Base-by-base conservation (phyloP, 2,113 vertebrate species). In the Dasyprocta punctata region DNA sequence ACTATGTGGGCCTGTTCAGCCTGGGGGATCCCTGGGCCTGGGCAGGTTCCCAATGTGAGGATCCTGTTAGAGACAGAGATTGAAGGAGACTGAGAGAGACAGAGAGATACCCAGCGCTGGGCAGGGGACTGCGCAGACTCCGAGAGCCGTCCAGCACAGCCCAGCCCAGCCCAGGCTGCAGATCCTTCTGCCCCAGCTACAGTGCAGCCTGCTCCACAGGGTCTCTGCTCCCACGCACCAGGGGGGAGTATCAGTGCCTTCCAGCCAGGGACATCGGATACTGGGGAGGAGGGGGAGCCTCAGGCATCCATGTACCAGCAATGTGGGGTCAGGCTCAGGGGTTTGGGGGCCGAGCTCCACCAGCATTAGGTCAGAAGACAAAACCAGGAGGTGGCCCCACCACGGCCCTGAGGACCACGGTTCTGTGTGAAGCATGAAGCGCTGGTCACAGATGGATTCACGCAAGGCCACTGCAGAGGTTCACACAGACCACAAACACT, bases 401-500 rank as follows among this genome's bases (percentile, higher is more conserved):
- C 9, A 1, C 19, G 56, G 28, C 22, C 16, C 38, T 13, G 1
- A 0, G 36, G 14, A 3, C 4, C 8, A 7, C 13, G 9, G 1
- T 4, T 5, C 11, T 58, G 58, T 14, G 1, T 28, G 28, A 22
- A 67, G 28, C 28, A 1, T 0, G 3, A 73, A 2, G 13, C 1
- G 36, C 24, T 1, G 0, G 47, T 4, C n/a, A 0, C 36, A 16
- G 49, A 30, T 2, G 0, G 4, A 54, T 8, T 28, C 2, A 67
- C 36, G 0, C 4, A 30, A 8, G 16, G 47, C 14, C 3, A 3
- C 90, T 7, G 6, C 65, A 5, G 33, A 14, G 60, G 44, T 58
- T 78, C 5, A 7, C 33, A 0, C 65, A 67, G 63, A 14, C 33
- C 14, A 67, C 33, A 17, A 1, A 2, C 14, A 3, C 65, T 1